Percentiles rank a stretch among this genome's conserved stretches.
phyloP scores from a whole-genome alignment of 1,140 invertebrate genomes.

The Spodoptera litura region DNA sequence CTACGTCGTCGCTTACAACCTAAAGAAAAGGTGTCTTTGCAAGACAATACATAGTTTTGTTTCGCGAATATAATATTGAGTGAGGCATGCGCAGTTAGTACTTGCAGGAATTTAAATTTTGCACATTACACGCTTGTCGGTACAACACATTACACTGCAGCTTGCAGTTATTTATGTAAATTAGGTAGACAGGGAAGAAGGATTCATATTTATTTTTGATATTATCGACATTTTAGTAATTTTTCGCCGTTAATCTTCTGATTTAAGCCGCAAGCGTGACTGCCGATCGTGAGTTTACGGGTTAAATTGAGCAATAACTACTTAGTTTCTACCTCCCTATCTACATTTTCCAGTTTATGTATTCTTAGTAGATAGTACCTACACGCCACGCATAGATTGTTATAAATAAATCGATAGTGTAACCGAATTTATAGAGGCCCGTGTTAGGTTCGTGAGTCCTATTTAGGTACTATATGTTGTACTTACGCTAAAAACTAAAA shows the following conservation, averaged over 20 bases:
- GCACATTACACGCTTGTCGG: conserved; percentile 4
- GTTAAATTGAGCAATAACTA: too few species aligned
- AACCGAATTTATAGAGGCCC: too few species aligned
- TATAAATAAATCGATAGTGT: too few species aligned
- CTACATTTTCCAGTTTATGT: too few species aligned
- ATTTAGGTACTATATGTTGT: too few species aligned
- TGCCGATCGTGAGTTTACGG: too few species aligned
- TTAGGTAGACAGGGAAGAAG: neutral
- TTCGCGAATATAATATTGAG: conserved; percentile 10
- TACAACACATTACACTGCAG: neutral
- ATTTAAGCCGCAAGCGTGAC: neutral
- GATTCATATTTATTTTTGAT: neutral
- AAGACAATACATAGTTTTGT: conserved; percentile 17
- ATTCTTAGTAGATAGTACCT: too few species aligned
- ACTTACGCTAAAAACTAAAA: too few species aligned
- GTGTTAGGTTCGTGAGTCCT: too few species aligned
- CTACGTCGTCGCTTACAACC: conserved; percentile 4
- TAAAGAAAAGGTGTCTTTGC: conserved; percentile 1
- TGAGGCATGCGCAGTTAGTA: neutral
- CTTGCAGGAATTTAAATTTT: conserved; percentile 17
- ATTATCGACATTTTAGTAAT: neutral
- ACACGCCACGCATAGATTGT: too few species aligned
- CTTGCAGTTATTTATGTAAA: conserved; percentile 13
- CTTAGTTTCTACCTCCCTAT: too few species aligned
- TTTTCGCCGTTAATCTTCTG: too few species aligned